Evolutionary conservation across 2,888 invertebrate species (phyloP).

Genomic region (Choreutis nemorana): DNA sequence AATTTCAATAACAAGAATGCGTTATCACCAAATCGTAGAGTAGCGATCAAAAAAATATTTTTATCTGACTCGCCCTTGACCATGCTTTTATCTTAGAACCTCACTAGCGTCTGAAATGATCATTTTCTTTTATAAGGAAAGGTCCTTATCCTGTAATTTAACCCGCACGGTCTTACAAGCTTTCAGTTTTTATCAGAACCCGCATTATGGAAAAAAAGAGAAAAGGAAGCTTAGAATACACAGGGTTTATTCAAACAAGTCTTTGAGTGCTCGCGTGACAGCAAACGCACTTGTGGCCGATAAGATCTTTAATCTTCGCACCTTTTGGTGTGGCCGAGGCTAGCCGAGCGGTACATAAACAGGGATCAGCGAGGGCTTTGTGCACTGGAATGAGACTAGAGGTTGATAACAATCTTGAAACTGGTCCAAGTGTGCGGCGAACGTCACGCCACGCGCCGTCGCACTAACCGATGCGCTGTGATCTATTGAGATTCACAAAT

Average conservation of each 20-base stretch:
- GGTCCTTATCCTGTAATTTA: constrained; percentile 7
- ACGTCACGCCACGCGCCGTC: constrained; percentile 27
- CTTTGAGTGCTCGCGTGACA: constrained; percentile 32
- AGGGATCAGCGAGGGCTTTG: constrained; percentile 45
- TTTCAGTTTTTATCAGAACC: constrained; percentile 7
- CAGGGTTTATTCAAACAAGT: constrained; percentile 24
- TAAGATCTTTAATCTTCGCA: constrained; percentile 64
- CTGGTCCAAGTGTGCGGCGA: constrained; percentile 37
- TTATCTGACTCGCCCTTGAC: too few species aligned
- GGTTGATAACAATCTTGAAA: constrained; percentile 51
- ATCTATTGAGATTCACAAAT: too few species aligned
- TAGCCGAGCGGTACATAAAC: constrained; percentile 45
- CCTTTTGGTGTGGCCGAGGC: constrained; percentile 47
- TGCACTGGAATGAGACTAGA: constrained; percentile 55
- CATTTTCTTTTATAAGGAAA: too few species aligned
- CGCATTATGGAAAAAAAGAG: constrained; percentile 15
- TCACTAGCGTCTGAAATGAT: too few species aligned
- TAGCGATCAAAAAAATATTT: too few species aligned
- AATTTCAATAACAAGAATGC: too few species aligned
- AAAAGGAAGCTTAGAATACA: constrained; percentile 25
- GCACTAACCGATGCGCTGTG: constrained; percentile 40
- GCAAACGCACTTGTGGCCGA: constrained; percentile 51
- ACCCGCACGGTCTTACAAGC: too few species aligned
- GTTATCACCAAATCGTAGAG: too few species aligned
- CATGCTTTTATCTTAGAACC: too few species aligned